phyloP scores from a whole-genome alignment of 2,797 vertebrate genomes.

The Pantherophis alleghaniensis region DNA sequence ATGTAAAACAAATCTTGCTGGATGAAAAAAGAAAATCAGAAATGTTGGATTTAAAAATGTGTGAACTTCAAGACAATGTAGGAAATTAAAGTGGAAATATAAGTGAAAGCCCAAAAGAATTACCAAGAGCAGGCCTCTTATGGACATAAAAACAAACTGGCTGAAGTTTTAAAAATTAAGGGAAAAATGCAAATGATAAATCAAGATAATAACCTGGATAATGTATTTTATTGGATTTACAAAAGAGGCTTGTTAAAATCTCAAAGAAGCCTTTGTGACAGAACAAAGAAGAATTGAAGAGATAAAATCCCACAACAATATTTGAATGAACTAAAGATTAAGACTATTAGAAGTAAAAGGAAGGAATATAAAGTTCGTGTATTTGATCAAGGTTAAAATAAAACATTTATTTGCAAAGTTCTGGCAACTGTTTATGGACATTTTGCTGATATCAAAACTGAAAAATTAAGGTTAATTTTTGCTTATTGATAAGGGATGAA shows the following conservation, averaged over 20 bases:
- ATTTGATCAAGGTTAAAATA: not conserved
- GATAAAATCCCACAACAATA: not conserved
- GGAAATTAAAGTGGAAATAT: not conserved
- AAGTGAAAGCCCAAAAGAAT: not conserved
- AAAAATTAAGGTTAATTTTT: not conserved
- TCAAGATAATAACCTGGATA: not conserved
- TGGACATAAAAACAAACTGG: not conserved
- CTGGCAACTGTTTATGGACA: not conserved
- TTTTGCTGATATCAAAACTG: not conserved
- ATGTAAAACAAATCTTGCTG: not conserved
- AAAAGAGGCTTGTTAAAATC: not conserved
- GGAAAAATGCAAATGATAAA: not conserved
- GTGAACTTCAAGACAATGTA: not conserved
- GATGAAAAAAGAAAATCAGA: not conserved
- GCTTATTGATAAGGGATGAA: not conserved
- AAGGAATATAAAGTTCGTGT: not conserved
- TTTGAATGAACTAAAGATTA: not conserved
- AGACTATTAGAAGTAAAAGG: not conserved
- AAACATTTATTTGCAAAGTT: not conserved
- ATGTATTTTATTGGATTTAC: not conserved
- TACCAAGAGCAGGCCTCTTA: not conserved
- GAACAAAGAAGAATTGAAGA: not conserved
- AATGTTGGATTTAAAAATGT: not conserved
- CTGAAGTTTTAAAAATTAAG: not conserved
- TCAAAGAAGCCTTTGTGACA: not conserved